Conservation (phyloP, 2,797 vertebrate species). For the Sciurus carolinensis region DNA sequence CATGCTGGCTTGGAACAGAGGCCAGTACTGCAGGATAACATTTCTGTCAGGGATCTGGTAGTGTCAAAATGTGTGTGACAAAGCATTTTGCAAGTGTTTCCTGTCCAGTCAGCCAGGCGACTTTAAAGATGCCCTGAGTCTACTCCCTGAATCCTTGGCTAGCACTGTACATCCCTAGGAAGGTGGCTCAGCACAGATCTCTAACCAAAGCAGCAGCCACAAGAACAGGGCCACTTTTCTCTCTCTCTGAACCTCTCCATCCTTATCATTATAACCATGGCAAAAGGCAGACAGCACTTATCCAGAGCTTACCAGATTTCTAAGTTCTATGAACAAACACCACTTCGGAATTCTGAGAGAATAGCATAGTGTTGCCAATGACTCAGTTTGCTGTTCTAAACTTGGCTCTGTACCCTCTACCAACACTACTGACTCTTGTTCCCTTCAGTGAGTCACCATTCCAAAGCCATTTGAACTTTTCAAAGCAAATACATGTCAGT, state of each 20-base stretch:
- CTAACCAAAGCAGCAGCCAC: background rate
- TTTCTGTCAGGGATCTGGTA: background rate
- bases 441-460: background rate
- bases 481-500: background rate
- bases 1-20: background rate
- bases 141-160: background rate
- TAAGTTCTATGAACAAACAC: background rate
- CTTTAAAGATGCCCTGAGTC: background rate
- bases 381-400: background rate
- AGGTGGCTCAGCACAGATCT: background rate
- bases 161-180: background rate
- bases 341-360: background rate
- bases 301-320: background rate
- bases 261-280: too few species aligned
- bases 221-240: background rate
- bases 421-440: background rate
- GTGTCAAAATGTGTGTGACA: slow-evolving; percentile 65
- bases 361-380: too few species aligned
- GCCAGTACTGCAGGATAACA: background rate
- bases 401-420: background rate
- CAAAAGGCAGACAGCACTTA: background rate
- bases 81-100: slow-evolving; percentile 70
- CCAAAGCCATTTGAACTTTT: slow-evolving; percentile 2
- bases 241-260: background rate
- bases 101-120: slow-evolving; percentile 53